These are phyloP conservation scores for Gnathonemus longibarbis DNA, from an alignment of 2,113 vertebrate genomes.

Conservation along the genomic window DNA sequence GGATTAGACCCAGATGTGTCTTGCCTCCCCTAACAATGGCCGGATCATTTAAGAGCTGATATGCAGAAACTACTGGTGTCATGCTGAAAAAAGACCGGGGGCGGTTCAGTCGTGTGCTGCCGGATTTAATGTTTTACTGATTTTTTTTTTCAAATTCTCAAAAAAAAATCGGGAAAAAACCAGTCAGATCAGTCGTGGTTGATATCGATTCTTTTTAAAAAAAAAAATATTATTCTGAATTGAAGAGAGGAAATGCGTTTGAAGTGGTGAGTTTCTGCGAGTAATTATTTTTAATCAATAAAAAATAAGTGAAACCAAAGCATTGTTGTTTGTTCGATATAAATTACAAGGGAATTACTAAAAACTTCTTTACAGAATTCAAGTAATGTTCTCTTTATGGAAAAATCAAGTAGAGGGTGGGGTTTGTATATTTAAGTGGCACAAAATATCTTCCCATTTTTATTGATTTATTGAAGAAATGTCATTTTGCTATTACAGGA, in stretches of 20 bases:
- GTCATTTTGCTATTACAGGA: neutral
- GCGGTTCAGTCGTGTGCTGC: neutral
- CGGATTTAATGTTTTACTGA: constrained; percentile 15
- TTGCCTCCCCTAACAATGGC: constrained; percentile 34
- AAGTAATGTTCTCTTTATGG: neutral
- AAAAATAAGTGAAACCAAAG: neutral
- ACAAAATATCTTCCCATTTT: neutral
- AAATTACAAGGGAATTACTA: neutral
- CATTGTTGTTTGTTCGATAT: neutral
- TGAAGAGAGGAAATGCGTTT: neutral
- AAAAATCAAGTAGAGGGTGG: neutral
- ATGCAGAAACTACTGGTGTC: constrained; percentile 28
- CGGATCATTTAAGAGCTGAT: constrained; percentile 31
- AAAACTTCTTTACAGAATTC: neutral
- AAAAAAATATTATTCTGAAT: neutral
- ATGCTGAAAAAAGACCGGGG: constrained; percentile 15
- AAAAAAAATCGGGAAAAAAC: neutral
- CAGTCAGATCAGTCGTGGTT: neutral
- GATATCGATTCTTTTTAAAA: neutral
- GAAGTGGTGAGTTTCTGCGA: neutral
- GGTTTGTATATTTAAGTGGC: neutral
- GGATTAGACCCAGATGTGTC: constrained; percentile 45
- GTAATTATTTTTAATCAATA: neutral
- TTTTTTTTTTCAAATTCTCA: constrained; percentile 3
- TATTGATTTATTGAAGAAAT: neutral